A percentile compares a stretch with the other conserved stretches of the same genome.
Evolutionary conservation across 1,140 invertebrate genomes (phyloP).

Genomic region (Ips nitidus): DNA sequence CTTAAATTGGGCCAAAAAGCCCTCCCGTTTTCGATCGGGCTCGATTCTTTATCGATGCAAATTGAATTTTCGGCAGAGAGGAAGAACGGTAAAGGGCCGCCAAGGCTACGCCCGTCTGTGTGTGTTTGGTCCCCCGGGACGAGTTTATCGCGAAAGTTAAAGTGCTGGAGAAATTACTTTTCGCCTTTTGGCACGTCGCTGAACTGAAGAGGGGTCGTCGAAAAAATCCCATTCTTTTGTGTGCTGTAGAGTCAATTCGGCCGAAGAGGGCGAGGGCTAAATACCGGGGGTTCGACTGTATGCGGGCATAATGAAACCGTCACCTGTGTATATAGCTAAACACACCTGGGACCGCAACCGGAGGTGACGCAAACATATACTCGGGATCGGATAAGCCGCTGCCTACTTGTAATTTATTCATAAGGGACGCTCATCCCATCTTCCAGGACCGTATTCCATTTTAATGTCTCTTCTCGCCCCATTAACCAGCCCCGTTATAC

Average conservation of each 20-base stretch:
- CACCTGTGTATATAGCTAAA: constrained; percentile 16
- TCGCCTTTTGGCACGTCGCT: constrained; percentile 3
- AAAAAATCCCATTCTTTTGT: too few species aligned
- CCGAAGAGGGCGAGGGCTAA: neutral
- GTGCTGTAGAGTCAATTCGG: too few species aligned
- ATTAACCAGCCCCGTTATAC: neutral
- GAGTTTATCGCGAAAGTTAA: constrained; percentile 21
- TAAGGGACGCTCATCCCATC: constrained; percentile 1
- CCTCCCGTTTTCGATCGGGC: constrained; percentile 2
- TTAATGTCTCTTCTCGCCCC: neutral
- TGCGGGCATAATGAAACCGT: constrained; percentile 19
- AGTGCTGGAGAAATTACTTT: constrained; percentile 17
- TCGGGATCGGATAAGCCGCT: constrained; percentile 16
- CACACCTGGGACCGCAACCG: constrained; percentile 21
- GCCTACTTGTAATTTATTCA: constrained; percentile 22
- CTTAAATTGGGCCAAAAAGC: constrained; percentile 8
- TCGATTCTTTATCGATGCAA: constrained; percentile 23
- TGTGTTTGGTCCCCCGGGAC: constrained; percentile 22
- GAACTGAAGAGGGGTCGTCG: too few species aligned
- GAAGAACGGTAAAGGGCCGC: neutral
- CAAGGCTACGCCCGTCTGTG: constrained; percentile 10
- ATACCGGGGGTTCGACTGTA: constrained; percentile 14
- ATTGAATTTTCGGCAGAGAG: constrained; percentile 14
- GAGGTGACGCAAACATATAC: constrained; percentile 19
- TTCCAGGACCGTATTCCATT: neutral